phyloP scores from a whole-genome alignment of 2,888 invertebrate species.

The Drosophila peninsularis region DNA sequence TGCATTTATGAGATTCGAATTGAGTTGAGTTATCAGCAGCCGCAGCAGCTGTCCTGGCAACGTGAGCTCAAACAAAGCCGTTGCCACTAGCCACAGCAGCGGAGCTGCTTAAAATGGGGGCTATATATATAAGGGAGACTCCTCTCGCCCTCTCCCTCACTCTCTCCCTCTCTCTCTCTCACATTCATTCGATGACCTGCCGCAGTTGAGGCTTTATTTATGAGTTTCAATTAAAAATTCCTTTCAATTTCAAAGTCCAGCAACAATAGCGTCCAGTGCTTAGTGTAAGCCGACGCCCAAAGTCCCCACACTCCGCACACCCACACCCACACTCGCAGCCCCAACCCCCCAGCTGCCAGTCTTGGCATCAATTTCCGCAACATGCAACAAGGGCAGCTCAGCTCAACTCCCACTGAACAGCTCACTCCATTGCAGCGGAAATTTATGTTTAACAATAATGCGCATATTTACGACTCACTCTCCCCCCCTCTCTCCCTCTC shows the following conservation, averaged over 20 bases:
- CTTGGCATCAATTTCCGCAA: conserved; percentile 52
- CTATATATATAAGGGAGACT: not conserved
- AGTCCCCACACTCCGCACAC: not conserved
- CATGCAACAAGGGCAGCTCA: conserved; percentile 29
- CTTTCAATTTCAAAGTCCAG: conserved; percentile 57
- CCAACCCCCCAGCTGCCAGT: conserved; percentile 1
- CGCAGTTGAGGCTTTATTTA: conserved; percentile 62
- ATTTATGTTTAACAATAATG: conserved; percentile 79
- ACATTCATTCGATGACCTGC: conserved; percentile 26
- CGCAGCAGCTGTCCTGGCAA: conserved; percentile 15
- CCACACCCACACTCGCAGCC: not conserved
- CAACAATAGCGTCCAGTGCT: conserved; percentile 46
- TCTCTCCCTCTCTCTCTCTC: no score
- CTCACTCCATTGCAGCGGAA: conserved; percentile 52
- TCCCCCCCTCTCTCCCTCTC: not conserved
- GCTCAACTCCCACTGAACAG: not conserved
- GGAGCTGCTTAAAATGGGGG: conserved; percentile 1
- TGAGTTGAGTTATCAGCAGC: conserved; percentile 29
- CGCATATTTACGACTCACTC: conserved; percentile 53
- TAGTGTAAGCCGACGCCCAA: conserved; percentile 21
- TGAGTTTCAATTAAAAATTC: conserved; percentile 80
- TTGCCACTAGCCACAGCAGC: conserved; percentile 3
- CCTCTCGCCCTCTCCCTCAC: no score
- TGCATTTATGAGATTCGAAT: conserved; percentile 32
- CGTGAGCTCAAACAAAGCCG: conserved; percentile 17